Conservation (phyloP, 2,797 vertebrate genomes). For the Neosilurus mollespiculum region DNA sequence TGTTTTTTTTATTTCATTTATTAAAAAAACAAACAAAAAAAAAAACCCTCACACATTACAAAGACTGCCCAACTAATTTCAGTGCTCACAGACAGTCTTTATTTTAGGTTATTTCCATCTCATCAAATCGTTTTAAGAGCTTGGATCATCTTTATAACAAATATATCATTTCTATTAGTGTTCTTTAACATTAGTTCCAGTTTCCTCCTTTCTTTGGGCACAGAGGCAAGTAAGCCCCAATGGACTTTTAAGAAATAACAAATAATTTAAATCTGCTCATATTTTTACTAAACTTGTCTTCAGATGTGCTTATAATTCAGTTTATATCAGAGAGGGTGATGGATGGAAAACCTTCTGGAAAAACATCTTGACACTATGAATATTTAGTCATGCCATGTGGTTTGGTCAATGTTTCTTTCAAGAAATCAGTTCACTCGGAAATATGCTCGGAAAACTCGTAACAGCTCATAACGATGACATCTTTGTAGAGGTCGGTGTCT, state of each 20-base stretch:
- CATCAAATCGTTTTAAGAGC: background rate
- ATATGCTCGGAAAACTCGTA: background rate
- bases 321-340: background rate
- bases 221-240: background rate
- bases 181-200: background rate
- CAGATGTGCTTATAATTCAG: background rate
- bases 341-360: background rate
- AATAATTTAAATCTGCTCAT: background rate
- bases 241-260: background rate
- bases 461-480: background rate
- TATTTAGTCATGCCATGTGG: background rate
- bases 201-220: background rate
- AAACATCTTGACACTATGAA: slow-evolving; percentile 11
- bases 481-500: background rate
- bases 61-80: background rate
- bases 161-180: no score
- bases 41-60: background rate
- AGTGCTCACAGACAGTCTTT: background rate
- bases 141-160: background rate
- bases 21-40: no score
- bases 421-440: no score
- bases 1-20: no score
- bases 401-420: background rate
- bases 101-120: background rate
- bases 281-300: background rate